A percentile compares a stretch with the other conserved stretches of the same genome.
Conservation (phyloP, 2,888 invertebrate genomes). For the Diarsia mendica region DNA sequence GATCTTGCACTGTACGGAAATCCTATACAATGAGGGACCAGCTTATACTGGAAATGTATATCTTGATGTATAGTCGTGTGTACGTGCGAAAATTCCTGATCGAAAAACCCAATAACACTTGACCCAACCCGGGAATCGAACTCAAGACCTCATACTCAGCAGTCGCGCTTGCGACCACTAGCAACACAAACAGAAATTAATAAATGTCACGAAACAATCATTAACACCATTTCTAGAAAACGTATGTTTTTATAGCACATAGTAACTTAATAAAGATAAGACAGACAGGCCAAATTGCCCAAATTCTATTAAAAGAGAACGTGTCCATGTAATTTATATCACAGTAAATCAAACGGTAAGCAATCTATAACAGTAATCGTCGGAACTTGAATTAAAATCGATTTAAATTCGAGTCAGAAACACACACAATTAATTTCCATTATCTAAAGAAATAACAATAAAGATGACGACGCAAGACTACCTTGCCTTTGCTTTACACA, state of each 20-base stretch:
- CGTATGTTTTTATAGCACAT: not conserved
- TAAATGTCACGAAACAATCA: not conserved
- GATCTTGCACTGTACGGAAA: no score
- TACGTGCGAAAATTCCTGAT: no score
- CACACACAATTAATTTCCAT: conserved; percentile 64
- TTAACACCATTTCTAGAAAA: conserved; percentile 18
- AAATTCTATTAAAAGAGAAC: conserved; percentile 15
- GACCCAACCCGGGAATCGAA: no score
- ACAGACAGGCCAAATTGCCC: not conserved
- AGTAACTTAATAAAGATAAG: conserved; percentile 28
- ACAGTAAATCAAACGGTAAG: conserved; percentile 36
- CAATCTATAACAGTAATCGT: conserved; percentile 47
- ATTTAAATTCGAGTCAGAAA: conserved; percentile 63
- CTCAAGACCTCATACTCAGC: no score
- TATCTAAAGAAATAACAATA: conserved; percentile 67
- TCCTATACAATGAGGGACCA: no score
- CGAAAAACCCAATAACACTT: no score
- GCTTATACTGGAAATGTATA: no score
- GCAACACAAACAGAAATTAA: not conserved
- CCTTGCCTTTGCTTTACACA: conserved; percentile 39
- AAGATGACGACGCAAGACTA: conserved; percentile 60
- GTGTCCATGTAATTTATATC: conserved; percentile 23
- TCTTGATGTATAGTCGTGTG: no score
- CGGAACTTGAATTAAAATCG: conserved; percentile 43
- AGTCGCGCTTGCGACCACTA: no score